Evolutionary conservation across 2,888 invertebrate genomes (phyloP), one percentile per base, ranked within the genome.

Genomic region (Ecdyonurus torrentis): DNA sequence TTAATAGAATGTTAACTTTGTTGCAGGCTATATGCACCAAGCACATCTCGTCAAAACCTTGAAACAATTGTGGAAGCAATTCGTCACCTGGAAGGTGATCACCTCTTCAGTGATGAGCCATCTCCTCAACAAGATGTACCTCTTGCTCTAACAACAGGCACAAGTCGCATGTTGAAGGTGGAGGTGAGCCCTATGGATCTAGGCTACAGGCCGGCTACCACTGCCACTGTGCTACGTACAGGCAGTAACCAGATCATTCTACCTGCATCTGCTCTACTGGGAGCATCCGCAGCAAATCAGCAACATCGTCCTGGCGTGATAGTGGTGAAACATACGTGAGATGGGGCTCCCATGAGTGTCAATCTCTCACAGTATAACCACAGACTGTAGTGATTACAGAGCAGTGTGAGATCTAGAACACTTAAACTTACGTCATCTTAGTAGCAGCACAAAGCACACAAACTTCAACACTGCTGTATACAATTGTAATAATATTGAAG

Each of bases 31-130:
- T 83, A 81, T 69, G 74, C 82, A 61, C 82, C 84, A 19, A 85
- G 84, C 67, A 89, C 89, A 61, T 92, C 93, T 66, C 85, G 94
- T 63, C 93, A 95, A 75, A 97, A 96, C 75, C 81, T 99, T 70
- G 96, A 98, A 76, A 97, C 97, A 18, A 97, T 99, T 68, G 95
- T 98, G 52, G 97, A 98, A 75, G 99, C 99, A 63, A 98, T 99
- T 71, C 86, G 96, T 52, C 97, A 98, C 74, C 78, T 99, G 68
- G 98, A 99, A 74, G 97, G 97, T 53, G 96, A 95, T 74, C 92
- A 93, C 74, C 78, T 94, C 72, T 94, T 95, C 77, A 84, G 86
- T 67, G 92, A 92, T 70, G 74, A 73, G 59, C 66, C 66, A 20
- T 82, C 52, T 71, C 68, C 72, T 77, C 74, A 65, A 10, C 77